Percentiles rank a stretch among this genome's conserved stretches.
These are phyloP conservation scores for Acanthacorydalis orientalis DNA, from an alignment of 2,888 invertebrate species.

Conservation along the genomic window DNA sequence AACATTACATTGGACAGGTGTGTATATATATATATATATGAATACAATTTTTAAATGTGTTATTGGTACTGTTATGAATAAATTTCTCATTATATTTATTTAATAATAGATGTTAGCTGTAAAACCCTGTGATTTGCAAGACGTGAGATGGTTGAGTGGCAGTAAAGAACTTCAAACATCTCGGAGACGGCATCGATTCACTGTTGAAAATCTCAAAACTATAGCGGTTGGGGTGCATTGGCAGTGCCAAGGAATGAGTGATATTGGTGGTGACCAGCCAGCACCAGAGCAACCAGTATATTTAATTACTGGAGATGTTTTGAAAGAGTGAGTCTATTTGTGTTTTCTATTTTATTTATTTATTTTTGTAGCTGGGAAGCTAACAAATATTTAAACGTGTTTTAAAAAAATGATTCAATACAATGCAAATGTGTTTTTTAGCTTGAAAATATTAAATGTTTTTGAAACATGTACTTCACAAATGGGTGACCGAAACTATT, in stretches of 20 bases:
- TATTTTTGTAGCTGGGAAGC: background rate
- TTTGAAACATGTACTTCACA: constrained; percentile 79
- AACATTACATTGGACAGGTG: constrained; percentile 5
- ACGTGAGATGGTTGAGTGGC: constrained; percentile 64
- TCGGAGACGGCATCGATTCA: constrained; percentile 33
- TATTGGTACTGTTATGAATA: no score
- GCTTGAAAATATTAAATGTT: constrained; percentile 67
- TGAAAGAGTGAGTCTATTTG: constrained; percentile 38
- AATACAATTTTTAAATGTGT: no score
- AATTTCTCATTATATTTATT: background rate
- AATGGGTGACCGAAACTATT: constrained; percentile 75
- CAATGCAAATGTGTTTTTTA: constrained; percentile 15
- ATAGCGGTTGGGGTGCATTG: constrained; percentile 72
- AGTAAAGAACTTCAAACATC: constrained; percentile 42
- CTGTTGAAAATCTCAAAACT: constrained; percentile 68
- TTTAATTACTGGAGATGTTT: constrained; percentile 54
- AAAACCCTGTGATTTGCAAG: constrained; percentile 43
- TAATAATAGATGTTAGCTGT: background rate
- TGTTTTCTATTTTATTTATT: no score
- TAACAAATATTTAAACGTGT: no score
- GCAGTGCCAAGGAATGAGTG: constrained; percentile 62
- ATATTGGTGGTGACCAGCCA: constrained; percentile 33
- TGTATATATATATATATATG: background rate
- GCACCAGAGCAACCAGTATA: constrained; percentile 50
- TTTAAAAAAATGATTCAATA: no score